Conservation (phyloP, 2,113 vertebrate genomes). For the Gnathonemus longibarbis region DNA sequence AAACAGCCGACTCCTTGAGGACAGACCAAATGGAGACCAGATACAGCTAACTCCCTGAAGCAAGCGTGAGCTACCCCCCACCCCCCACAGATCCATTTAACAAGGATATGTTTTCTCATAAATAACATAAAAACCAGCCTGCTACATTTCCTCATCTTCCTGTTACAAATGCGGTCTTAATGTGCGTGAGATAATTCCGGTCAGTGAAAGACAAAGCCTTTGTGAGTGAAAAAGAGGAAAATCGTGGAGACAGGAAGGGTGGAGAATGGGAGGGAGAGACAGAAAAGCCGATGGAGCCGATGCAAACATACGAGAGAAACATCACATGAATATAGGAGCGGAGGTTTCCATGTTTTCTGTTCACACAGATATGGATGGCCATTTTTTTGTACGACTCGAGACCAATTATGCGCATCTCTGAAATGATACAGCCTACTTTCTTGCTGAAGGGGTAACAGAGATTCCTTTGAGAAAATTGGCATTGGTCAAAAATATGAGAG, state of each 20-base stretch:
- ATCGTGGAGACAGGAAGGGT: neutral
- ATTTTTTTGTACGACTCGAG: neutral
- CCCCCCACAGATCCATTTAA: neutral
- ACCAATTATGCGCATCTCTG: neutral
- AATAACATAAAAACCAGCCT: neutral
- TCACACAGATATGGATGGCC: neutral
- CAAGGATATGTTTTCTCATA: neutral
- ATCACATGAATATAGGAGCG: too few species aligned
- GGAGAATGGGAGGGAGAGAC: neutral
- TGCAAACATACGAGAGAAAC: neutral
- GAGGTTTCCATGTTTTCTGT: neutral
- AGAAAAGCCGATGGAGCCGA: neutral
- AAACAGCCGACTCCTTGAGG: neutral
- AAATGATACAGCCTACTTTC: conserved; percentile 14
- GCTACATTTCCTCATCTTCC: neutral
- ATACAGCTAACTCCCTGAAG: neutral
- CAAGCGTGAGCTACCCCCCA: neutral
- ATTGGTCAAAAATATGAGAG: conserved; percentile 19
- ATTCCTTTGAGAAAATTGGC: conserved; percentile 18
- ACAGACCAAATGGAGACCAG: neutral
- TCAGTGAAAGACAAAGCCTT: neutral
- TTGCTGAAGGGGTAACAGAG: conserved; percentile 1
- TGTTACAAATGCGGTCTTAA: neutral
- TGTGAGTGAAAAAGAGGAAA: neutral
- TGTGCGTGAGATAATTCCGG: neutral